A percentile compares a stretch with the other conserved stretches of the same genome.
Conservation (phyloP, 2,113 vertebrate genomes). For the Hippocampus zosterae region DNA sequence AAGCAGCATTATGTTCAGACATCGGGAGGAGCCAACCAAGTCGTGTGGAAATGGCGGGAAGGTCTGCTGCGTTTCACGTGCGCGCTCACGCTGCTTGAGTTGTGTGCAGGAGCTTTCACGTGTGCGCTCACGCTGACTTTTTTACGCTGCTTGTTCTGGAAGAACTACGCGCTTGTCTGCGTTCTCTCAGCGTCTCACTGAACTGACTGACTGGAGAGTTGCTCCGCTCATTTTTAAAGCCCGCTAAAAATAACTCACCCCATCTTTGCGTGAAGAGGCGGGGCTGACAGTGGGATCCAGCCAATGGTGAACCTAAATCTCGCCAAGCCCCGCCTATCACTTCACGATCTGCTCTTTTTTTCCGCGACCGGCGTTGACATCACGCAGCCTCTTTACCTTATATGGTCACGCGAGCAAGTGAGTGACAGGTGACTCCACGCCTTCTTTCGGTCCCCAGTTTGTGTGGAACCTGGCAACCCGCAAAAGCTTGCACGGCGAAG, state of each 20-base stretch:
- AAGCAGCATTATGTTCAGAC: not conserved
- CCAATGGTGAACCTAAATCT: not conserved
- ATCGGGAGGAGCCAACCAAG: not conserved
- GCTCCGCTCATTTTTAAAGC: not conserved
- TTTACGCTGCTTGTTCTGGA: not conserved
- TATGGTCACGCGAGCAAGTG: not conserved
- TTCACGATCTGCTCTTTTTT: not conserved
- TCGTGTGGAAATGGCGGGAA: not conserved
- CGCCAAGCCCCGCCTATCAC: not conserved
- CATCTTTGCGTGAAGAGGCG: not conserved
- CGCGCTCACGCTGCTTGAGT: not conserved
- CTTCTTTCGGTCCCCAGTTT: not conserved
- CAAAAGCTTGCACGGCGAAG: not conserved
- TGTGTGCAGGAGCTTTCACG: not conserved
- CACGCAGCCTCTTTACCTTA: not conserved
- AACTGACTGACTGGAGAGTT: not conserved
- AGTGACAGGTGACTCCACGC: not conserved
- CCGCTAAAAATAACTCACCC: slow-evolving; percentile 9
- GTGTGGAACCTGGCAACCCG: slow-evolving; percentile 1
- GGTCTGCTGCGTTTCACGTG: not conserved
- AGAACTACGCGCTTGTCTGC: not conserved
- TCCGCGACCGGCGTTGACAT: not conserved
- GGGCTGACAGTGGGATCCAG: not conserved
- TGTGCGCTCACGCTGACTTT: not conserved
- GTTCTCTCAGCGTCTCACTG: not conserved